Conservation (phyloP, 2,113 vertebrate genomes). For the Ascaphus truei region DNA sequence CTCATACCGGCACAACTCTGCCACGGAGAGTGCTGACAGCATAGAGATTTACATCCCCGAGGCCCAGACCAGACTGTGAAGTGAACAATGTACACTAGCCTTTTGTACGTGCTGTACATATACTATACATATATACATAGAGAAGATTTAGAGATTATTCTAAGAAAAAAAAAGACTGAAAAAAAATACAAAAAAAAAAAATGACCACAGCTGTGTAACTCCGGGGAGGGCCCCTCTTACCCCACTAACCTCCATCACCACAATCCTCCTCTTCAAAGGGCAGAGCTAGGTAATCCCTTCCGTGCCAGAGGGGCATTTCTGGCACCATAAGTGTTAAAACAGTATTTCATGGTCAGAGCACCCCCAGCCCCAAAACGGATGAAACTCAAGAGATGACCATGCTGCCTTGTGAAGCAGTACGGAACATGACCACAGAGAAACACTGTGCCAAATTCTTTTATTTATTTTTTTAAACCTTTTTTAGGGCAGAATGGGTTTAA, state of each 20-base stretch:
- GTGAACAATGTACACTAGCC: constrained; percentile 28
- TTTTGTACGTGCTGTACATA: constrained; percentile 35
- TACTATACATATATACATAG: constrained; percentile 37
- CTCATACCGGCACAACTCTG: constrained; percentile 96
- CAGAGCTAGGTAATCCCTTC: constrained; percentile 26
- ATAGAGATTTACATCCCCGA: constrained; percentile 99
- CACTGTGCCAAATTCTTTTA: constrained; percentile 29
- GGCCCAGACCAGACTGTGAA: constrained; percentile 96
- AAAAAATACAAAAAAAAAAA: constrained; percentile 47
- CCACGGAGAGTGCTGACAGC: constrained; percentile 97
- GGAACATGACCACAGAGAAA: constrained; percentile 22
- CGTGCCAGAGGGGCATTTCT: constrained; percentile 15
- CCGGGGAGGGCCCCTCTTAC: constrained; percentile 29
- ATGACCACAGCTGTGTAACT: constrained; percentile 51
- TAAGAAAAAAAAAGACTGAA: constrained; percentile 40
- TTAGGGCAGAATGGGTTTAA: background rate
- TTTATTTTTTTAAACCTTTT: constrained; percentile 4
- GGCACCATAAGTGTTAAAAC: background rate
- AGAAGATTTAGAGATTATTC: constrained; percentile 34
- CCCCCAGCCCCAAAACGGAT: background rate
- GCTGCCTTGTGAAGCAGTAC: constrained; percentile 16
- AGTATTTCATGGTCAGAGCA: background rate
- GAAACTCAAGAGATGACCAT: constrained; percentile 16
- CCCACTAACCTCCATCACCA: constrained; percentile 25
- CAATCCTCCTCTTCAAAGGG: constrained; percentile 29